Conservation (phyloP, 2,888 invertebrate genomes). For the Tipula unca region DNA sequence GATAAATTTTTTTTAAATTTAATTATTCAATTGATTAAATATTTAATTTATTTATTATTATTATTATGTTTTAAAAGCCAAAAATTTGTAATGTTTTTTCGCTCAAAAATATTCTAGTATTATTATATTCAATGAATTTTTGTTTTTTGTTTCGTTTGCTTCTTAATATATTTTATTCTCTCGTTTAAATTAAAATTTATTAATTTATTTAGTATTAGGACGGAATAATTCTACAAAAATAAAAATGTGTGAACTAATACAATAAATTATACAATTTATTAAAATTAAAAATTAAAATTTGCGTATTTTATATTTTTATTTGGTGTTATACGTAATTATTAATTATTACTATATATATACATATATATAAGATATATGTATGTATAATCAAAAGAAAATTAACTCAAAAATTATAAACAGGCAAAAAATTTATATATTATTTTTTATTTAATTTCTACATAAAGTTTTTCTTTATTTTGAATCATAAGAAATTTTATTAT, state of each 20-base stretch:
- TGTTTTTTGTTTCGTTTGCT: background rate
- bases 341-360: background rate
- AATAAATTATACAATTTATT: background rate
- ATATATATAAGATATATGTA: background rate
- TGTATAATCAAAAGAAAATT: background rate
- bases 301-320: background rate
- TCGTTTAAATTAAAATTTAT: background rate
- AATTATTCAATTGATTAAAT: slow-evolving; percentile 1
- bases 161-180: background rate
- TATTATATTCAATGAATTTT: background rate
- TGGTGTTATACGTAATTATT: background rate
- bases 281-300: background rate
- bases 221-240: background rate
- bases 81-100: background rate
- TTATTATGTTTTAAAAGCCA: background rate
- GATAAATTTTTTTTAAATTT: background rate
- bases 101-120: background rate
- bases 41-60: background rate
- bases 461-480: background rate
- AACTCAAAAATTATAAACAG: background rate
- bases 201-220: background rate
- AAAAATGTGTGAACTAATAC: background rate
- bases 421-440: background rate
- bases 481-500: background rate
- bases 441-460: background rate